Evolutionary conservation across 2,797 vertebrate genomes (phyloP), one percentile per base, ranked within the genome.

Genomic region (Apogon talboti): DNA sequence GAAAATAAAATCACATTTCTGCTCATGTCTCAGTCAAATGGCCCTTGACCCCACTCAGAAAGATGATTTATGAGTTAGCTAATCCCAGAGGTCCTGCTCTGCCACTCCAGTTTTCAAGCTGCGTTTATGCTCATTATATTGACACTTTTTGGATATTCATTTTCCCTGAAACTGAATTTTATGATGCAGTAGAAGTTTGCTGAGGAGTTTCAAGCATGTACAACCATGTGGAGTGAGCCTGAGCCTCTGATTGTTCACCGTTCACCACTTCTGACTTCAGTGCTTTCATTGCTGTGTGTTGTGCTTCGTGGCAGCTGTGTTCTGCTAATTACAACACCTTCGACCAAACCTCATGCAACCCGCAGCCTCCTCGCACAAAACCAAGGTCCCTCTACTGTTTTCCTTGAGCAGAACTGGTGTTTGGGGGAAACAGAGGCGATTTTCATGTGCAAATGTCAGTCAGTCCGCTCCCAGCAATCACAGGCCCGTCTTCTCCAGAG

Each of bases 401-500:
- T 89, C 84, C 84, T 88, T 91, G 85, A 92, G 89, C 87, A 85
- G 74, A 84, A 89, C 66, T 64, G 78, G 83, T 92, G 92, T 93
- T 93, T 91, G 81, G 87, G 86, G 88, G 78, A 84, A 89, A 89
- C 83, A 80, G 86, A 89, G 83, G 75, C 72, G 87, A 95, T 95
- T 94, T 94, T 94, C 93, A 94, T 94, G 93, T 93, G 94, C 92
- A 94, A 95, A 94, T 94, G 94, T 94, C 94, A 95, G 89, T 94
- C 92, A 92, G 87, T 93, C 91, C 50, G 89, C 90, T 92, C 87
- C 87, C 86, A 93, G 92, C 93, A 94, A 94, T 94, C 93, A 94
- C 88, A 91, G 90, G 81, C 76, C 81, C 66, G 69, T 88, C 91
- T 91, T 74, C 93, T 94, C 92, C 84, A 63, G 93, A 94, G 93